Evolutionary conservation across 2,113 vertebrate species (phyloP).

Genomic region (Crocuta crocuta): DNA sequence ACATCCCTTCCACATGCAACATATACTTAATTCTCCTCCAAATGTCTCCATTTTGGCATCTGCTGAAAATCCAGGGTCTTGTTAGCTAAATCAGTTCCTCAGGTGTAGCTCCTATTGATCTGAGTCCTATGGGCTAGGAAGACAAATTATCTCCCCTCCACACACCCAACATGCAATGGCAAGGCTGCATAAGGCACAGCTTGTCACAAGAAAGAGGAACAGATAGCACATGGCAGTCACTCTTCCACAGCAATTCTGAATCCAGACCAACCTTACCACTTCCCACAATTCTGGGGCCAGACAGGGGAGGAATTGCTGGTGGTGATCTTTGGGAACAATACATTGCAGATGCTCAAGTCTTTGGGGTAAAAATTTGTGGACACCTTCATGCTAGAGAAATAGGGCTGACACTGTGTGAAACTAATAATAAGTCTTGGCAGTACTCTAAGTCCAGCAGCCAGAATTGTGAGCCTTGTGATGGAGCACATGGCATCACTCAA

Average conservation of each 20-base stretch:
- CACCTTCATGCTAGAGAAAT: not conserved
- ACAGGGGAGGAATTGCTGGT: not conserved
- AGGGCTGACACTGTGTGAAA: not conserved
- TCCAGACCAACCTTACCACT: not conserved
- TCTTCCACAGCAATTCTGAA: not conserved
- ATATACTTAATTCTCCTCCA: not conserved
- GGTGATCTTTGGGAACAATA: not conserved
- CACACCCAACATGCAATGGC: rapidly evolving
- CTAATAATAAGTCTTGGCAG: not conserved
- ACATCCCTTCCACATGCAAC: not conserved
- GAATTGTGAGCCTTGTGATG: not conserved
- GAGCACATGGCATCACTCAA: not conserved
- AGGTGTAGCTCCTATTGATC: not conserved
- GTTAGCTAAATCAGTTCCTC: not conserved
- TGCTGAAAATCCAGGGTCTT: not conserved
- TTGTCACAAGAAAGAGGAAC: not conserved
- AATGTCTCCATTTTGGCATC: not conserved
- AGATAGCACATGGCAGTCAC: not conserved
- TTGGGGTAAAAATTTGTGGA: not conserved
- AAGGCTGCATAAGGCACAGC: not conserved
- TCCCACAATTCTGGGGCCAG: not conserved
- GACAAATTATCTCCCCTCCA: not conserved
- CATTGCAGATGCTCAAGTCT: not conserved
- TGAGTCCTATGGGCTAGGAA: not conserved
- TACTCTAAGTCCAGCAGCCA: not conserved